Evolutionary conservation across 2,888 invertebrate genomes (phyloP).

Genomic region (Hesperia comma): DNA sequence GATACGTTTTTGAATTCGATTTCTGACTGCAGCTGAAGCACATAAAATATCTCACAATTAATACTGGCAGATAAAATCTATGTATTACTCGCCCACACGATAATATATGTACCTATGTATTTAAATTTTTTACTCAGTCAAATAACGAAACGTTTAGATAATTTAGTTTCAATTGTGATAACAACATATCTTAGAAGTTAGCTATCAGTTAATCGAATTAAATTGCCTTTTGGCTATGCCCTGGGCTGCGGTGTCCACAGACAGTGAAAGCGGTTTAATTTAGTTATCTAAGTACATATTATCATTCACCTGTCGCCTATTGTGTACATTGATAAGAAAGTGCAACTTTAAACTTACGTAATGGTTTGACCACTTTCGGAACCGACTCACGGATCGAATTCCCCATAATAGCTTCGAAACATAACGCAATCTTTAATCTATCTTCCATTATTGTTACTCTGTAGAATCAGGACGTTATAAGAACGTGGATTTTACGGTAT

Average conservation of each 20-base stretch:
- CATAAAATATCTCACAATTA: too few relatives aligned
- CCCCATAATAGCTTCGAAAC: slow-evolving; percentile 8
- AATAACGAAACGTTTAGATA: slow-evolving; percentile 15
- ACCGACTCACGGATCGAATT: slow-evolving; percentile 24
- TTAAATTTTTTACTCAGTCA: slow-evolving; percentile 15
- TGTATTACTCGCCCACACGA: too few relatives aligned
- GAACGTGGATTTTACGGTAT: slow-evolving; percentile 5
- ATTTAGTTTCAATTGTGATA: slow-evolving; percentile 22
- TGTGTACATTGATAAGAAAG: slow-evolving; percentile 14
- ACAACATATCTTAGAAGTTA: slow-evolving; percentile 28
- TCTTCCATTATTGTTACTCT: not conserved
- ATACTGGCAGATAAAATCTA: too few relatives aligned
- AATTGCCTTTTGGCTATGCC: slow-evolving; percentile 42
- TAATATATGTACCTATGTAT: too few relatives aligned
- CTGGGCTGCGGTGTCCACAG: slow-evolving; percentile 23
- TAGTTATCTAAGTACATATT: slow-evolving; percentile 29
- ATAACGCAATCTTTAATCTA: slow-evolving; percentile 21
- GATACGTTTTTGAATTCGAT: too few relatives aligned
- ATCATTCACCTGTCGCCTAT: slow-evolving; percentile 18
- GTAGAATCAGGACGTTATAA: slow-evolving; percentile 1
- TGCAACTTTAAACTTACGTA: slow-evolving; percentile 29
- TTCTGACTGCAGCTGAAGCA: too few relatives aligned
- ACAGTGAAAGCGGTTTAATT: slow-evolving; percentile 48
- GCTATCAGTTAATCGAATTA: slow-evolving; percentile 43
- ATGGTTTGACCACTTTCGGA: slow-evolving; percentile 23